Evolutionary conservation across 2,888 invertebrate species (phyloP), one percentile per base, ranked within the genome.

Genomic region (Eudasyphora cyanicolor): DNA sequence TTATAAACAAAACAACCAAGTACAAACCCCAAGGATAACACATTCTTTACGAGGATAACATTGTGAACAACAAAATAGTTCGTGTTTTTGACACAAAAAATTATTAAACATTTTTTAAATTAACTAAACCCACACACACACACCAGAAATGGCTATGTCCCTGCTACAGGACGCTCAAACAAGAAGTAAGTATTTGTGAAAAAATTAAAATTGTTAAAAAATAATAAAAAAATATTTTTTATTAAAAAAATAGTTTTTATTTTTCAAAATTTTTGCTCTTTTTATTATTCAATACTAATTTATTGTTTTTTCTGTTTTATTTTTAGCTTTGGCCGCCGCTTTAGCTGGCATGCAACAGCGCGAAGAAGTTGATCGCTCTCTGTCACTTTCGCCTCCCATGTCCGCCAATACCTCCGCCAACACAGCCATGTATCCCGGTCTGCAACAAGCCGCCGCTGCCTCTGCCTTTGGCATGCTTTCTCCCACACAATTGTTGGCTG

Each of bases 131-230:
- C 42, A 38, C 29, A 21, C 35, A 60, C 27, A 29, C 42, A 67
- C 10, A 49, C 14, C 17, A 69, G 76, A 29, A 38, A 92, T 92
- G 92, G 92, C 92, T 75, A 90, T 92, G 79, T 92, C 92, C 76
- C 83, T 92, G 88, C 86, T 92, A 38, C 92, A 92, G 88, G 92
- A 92, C 89, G 92, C 92, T 51, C 92, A 92, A 87, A 91, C 90
- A 86, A 89, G 92, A 85, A 79, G 87, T 87, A 86, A 86, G 87
- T 87, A 76, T 78, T 57, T 60, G 14, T 8, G 2, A 19, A 10
- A n/a, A n/a, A n/a, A n/a, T n/a, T n/a, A n/a, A n/a, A n/a, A n/a
- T 45, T 45, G 14, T 2, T 2, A 29, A 49, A 8, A 38, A 74
- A 24, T 62, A 14, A 54, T 29, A 54, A 42, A 42, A 42, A 14